Percentiles rank a stretch among this genome's conserved stretches.
phyloP scores from a whole-genome alignment of 1,140 invertebrate genomes.

The Drosophila mauritiana region DNA sequence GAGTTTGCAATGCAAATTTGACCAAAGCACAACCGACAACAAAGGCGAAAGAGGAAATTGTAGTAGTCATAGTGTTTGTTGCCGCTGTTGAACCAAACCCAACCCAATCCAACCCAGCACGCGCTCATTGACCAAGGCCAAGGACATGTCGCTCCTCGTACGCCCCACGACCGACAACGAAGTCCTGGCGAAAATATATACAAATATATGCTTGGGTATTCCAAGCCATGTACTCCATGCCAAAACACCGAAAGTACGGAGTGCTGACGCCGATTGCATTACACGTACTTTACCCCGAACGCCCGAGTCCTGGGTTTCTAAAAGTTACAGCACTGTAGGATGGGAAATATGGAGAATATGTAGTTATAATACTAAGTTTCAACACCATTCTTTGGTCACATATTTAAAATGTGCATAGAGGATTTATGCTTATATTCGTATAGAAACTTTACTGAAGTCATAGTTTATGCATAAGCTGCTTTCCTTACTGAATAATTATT shows the following conservation, averaged over 20 bases:
- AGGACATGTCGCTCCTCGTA: constrained; percentile 52
- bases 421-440: no score
- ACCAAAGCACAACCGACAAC: constrained; percentile 55
- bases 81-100: constrained; percentile 16
- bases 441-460: no score
- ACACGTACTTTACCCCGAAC: constrained; percentile 13
- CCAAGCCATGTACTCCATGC: not conserved
- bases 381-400: not conserved
- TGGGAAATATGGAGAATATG: not conserved
- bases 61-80: constrained; percentile 44
- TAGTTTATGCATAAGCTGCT: no score
- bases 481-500: no score
- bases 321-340: not conserved
- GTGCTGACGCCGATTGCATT: constrained; percentile 43
- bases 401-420: no score
- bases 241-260: constrained; percentile 12
- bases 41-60: constrained; percentile 61
- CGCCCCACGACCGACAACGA: constrained; percentile 15
- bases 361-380: not conserved
- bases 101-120: constrained; percentile 17
- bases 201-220: constrained; percentile 20
- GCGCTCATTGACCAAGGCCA: constrained; percentile 66
- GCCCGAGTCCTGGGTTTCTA: not conserved
- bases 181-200: constrained; percentile 58
- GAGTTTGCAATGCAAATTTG: constrained; percentile 70